phyloP scores from a whole-genome alignment of 2,113 vertebrate species.

The Dromaius novaehollandiae region DNA sequence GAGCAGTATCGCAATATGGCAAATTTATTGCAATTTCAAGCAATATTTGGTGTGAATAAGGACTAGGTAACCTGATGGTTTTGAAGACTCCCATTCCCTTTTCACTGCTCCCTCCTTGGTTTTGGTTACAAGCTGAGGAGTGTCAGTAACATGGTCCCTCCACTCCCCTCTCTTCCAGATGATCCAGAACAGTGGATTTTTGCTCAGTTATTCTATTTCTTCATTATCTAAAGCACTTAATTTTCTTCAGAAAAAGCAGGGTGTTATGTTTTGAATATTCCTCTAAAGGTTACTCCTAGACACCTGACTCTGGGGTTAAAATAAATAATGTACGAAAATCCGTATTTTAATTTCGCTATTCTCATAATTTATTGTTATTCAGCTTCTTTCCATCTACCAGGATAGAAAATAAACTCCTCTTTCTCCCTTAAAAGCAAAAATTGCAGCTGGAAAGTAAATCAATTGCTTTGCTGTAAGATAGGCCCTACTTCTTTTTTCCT shows the following conservation, averaged over 20 bases:
- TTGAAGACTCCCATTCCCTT: background rate
- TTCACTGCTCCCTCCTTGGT: background rate
- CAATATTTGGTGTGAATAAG: background rate
- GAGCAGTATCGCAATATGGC: background rate
- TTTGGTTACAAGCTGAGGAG: background rate
- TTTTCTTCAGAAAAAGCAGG: background rate
- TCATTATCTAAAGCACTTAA: background rate
- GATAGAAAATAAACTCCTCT: background rate
- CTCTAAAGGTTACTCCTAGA: background rate
- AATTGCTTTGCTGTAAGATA: background rate
- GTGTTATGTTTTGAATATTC: background rate
- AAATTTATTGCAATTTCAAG: background rate
- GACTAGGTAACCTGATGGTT: fast-evolving
- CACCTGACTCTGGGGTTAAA: background rate
- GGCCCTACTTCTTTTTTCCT: background rate
- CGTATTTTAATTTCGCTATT: background rate
- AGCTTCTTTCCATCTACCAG: background rate
- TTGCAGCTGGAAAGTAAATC: background rate
- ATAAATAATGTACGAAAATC: background rate
- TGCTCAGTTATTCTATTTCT: background rate
- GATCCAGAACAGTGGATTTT: background rate
- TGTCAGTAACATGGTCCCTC: background rate
- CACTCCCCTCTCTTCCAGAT: background rate
- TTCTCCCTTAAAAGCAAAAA: constrained; percentile 5
- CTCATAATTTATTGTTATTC: background rate